phyloP scores from a whole-genome alignment of 2,888 invertebrate genomes.

The Polymixis flavicincta region DNA sequence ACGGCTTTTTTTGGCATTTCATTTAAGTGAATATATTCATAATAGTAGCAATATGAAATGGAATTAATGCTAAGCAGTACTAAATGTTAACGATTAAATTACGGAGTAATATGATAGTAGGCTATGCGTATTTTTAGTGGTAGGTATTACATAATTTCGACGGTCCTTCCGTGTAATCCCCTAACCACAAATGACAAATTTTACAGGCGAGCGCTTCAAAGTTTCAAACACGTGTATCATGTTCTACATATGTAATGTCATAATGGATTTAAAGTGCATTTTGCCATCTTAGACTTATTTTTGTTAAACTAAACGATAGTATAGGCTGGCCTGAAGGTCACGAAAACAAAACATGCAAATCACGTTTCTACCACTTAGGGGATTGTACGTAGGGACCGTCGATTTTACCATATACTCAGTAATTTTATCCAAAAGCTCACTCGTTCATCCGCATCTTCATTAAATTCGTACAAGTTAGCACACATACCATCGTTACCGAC shows the following conservation, averaged over 20 bases:
- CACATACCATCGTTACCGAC: conserved; percentile 28
- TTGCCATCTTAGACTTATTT: too few relatives aligned
- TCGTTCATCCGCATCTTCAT: conserved; percentile 22
- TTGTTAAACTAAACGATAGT: too few relatives aligned
- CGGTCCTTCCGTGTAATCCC: too few relatives aligned
- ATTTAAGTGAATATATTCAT: conserved; percentile 58
- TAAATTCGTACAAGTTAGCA: conserved; percentile 62
- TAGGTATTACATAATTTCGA: conserved; percentile 20
- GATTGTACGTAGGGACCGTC: too few relatives aligned
- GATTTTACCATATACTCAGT: conserved; percentile 49
- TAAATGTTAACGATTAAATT: conserved; percentile 42
- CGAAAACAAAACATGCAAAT: too few relatives aligned
- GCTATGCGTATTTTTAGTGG: conserved; percentile 11
- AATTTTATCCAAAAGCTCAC: conserved; percentile 28
- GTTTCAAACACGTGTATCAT: too few relatives aligned
- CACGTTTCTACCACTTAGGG: too few relatives aligned
- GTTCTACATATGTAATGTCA: too few relatives aligned
- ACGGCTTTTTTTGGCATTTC: conserved; percentile 63
- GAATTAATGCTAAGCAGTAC: conserved; percentile 53
- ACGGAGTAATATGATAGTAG: conserved; percentile 42
- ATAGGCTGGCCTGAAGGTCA: too few relatives aligned
- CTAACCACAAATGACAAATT: too few relatives aligned
- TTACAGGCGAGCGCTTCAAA: too few relatives aligned
- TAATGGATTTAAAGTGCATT: too few relatives aligned
- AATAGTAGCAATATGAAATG: conserved; percentile 62